phyloP scores from a whole-genome alignment of 2,797 vertebrate genomes.

The Sebastes itinus region DNA sequence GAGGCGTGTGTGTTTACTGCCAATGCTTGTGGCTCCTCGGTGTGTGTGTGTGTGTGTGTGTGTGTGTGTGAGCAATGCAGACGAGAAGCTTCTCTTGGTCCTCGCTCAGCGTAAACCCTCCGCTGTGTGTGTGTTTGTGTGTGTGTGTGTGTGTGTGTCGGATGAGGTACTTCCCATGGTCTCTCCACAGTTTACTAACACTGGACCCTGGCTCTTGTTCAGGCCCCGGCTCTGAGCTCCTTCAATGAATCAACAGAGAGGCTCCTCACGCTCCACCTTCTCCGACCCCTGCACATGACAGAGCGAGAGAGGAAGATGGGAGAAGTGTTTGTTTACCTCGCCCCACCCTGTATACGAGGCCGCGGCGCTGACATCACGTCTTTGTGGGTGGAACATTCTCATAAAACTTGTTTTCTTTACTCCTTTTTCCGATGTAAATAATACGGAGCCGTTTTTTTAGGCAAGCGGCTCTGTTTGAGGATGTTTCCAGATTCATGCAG shows the following conservation, averaged over 20 bases:
- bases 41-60: conserved; percentile 6
- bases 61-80: conserved; percentile 14
- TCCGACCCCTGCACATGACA: conserved; percentile 12
- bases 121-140: conserved; percentile 29
- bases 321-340: conserved; percentile 50
- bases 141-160: conserved; percentile 51
- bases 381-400: conserved; percentile 49
- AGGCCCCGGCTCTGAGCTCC: conserved; percentile 17
- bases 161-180: conserved; percentile 69
- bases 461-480: conserved; percentile 14
- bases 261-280: conserved; percentile 4
- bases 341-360: conserved; percentile 36
- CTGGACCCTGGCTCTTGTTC: conserved; percentile 51
- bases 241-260: conserved; percentile 40
- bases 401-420: conserved; percentile 61
- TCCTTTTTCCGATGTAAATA: conserved; percentile 56
- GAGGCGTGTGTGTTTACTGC: conserved; percentile 77
- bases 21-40: conserved; percentile 49
- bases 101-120: conserved; percentile 34
- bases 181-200: conserved; percentile 72
- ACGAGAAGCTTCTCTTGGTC: conserved; percentile 43
- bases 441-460: neutral
- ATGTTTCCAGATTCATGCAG: conserved; percentile 27
- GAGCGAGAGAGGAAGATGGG: conserved; percentile 15
- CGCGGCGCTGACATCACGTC: conserved; percentile 45